Evolutionary conservation across 2,888 invertebrate genomes (phyloP), one percentile per base, ranked within the genome.

Genomic region (Acrocera orbiculus): DNA sequence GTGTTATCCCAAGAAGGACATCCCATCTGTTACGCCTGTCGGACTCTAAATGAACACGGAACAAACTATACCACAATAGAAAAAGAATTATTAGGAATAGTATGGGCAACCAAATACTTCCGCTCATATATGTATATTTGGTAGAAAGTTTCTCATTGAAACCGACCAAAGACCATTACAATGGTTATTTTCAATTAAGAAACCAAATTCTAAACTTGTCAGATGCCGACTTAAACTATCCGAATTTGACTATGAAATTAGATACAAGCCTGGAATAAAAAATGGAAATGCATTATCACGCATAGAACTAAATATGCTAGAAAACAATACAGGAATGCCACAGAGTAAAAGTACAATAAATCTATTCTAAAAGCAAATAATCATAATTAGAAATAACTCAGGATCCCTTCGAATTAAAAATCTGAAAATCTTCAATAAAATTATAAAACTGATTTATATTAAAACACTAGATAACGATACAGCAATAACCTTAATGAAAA

Each of bases 81-180:
- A 33, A 53, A 51, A 27, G 52, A 54, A 41, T 29, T 52, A 4
- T 24, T 52, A 27, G 44, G 42, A 1, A 46, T 53, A 5, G 44
- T 52, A 2, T 50, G 47, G 48, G 50, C 47, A 1, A 39, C 42
- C 2, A 50, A 52, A 40, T 46, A 51, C 27, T 53, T 53, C 19
- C 22, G 51, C 15, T 50, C 49, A 1, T 53, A 53, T 16, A 9
- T n/a, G n/a, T n/a, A n/a, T 54, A 4, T 51, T 48, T 16, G 52
- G 51, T 2, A 41, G 42, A 17, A 46, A 46, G 32, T 56, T 59
- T 19, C 47, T 35, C 0, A 52, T 59, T 1, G 45, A 50, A 4
- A 58, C 53, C 1, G 58, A 60, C 30, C 57, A 58, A 34, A 40
- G 48, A 33, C 52, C 54, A 1, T 32, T 56, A 4, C 43, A 42